Conservation (phyloP, 2,888 invertebrate species). For the Halocaridina rubra region DNA sequence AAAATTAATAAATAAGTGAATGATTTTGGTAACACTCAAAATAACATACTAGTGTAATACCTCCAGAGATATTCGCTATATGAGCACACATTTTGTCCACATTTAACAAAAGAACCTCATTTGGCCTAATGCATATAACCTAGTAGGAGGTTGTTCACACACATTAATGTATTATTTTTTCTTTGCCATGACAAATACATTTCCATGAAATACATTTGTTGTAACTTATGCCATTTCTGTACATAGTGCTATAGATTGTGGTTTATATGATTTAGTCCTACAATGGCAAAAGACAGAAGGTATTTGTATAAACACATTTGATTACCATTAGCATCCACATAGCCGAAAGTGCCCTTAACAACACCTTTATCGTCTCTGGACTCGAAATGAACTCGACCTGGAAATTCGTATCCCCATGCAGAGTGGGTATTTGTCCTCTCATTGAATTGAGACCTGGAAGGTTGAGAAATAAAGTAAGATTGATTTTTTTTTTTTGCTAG, state of each 20-base stretch:
- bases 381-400: not conserved
- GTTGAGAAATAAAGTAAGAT: too few species aligned
- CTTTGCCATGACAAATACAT: too few species aligned
- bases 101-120: too few species aligned
- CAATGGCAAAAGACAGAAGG: too few species aligned
- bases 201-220: not conserved
- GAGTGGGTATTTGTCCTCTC: not conserved
- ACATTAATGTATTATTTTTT: not conserved
- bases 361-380: not conserved
- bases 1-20: not conserved
- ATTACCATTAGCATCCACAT: conserved; percentile 3
- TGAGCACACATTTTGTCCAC: too few species aligned
- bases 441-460: not conserved
- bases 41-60: too few species aligned
- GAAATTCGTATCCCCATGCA: conserved; percentile 1
- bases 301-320: too few species aligned
- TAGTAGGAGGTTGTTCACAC: not conserved
- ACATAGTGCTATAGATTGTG: not conserved
- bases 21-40: too few species aligned
- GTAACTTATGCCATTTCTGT: not conserved
- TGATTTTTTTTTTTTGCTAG: too few species aligned
- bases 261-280: too few species aligned
- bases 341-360: not conserved
- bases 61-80: too few species aligned
- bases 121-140: too few species aligned